phyloP scores from a whole-genome alignment of 2,113 vertebrate species.

The Mesitornis unicolor region DNA sequence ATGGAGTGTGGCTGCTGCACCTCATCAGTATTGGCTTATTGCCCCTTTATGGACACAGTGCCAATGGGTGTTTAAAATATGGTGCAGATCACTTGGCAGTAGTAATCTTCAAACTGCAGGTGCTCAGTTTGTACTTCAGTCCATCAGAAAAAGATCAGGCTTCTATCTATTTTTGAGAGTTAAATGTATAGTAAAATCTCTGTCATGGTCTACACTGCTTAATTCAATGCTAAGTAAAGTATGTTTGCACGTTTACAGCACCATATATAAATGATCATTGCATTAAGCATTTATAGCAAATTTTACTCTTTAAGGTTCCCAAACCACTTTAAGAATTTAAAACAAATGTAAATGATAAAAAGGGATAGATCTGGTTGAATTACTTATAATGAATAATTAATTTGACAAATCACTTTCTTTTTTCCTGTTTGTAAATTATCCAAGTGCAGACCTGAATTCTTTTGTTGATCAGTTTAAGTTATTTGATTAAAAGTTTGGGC shows the following conservation, averaged over 20 bases:
- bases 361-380: conserved; percentile 14
- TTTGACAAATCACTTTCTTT: conserved; percentile 64
- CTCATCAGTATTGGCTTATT: not conserved
- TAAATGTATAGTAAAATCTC: not conserved
- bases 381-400: conserved; percentile 54
- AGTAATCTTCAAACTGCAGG: not conserved
- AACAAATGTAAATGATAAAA: conserved; percentile 56
- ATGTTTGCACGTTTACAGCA: conserved; percentile 16
- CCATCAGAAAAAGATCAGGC: not conserved
- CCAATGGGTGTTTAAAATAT: not conserved
- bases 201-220: not conserved
- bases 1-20: not conserved
- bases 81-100: not conserved
- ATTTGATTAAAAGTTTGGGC: conserved; percentile 28
- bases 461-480: conserved; percentile 29
- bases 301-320: conserved; percentile 46
- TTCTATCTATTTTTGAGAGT: not conserved
- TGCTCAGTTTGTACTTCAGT: not conserved
- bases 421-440: conserved; percentile 57
- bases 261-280: conserved; percentile 44
- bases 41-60: not conserved
- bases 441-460: conserved; percentile 9
- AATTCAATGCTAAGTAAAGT: not conserved
- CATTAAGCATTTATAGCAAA: conserved; percentile 44
- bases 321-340: conserved; percentile 63